Evolutionary conservation across 2,113 vertebrate genomes (phyloP).

Genomic region (Triplophysa dalaica): DNA sequence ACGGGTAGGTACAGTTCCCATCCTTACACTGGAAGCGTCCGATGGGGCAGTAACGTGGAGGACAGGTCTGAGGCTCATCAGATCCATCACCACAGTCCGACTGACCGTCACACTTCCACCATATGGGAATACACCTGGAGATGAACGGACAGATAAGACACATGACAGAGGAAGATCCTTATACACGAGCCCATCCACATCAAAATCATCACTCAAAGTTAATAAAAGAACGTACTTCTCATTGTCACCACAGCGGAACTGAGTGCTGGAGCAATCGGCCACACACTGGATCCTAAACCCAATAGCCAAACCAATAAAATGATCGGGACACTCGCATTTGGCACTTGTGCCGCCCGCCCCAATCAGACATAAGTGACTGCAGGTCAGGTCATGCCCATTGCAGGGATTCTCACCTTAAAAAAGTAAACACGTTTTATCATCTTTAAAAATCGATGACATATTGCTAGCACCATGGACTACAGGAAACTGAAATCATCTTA

Average conservation of each 20-base stretch:
- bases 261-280: constrained; percentile 92
- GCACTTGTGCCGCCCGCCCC: constrained; percentile 82
- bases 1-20: constrained; percentile 67
- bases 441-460: no score
- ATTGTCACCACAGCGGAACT: constrained; percentile 90
- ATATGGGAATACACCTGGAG: constrained; percentile 94
- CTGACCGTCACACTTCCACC: constrained; percentile 98
- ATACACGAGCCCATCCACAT: constrained; percentile 54
- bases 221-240: constrained; percentile 79
- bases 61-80: constrained; percentile 86
- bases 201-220: constrained; percentile 63
- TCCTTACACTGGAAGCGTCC: constrained; percentile 74
- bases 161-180: constrained; percentile 54
- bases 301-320: constrained; percentile 81
- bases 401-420: constrained; percentile 44
- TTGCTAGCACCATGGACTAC: constrained; percentile 33
- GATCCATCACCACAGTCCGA: constrained; percentile 92
- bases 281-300: constrained; percentile 79
- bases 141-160: neutral
- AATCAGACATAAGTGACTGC: constrained; percentile 96
- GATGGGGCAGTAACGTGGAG: constrained; percentile 74
- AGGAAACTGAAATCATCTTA: constrained; percentile 65
- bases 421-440: no score
- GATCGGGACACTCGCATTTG: constrained; percentile 93
- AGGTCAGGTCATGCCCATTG: constrained; percentile 96